Base-by-base conservation (phyloP, 2,797 vertebrate species). In the Intellagama lesueurii region DNA sequence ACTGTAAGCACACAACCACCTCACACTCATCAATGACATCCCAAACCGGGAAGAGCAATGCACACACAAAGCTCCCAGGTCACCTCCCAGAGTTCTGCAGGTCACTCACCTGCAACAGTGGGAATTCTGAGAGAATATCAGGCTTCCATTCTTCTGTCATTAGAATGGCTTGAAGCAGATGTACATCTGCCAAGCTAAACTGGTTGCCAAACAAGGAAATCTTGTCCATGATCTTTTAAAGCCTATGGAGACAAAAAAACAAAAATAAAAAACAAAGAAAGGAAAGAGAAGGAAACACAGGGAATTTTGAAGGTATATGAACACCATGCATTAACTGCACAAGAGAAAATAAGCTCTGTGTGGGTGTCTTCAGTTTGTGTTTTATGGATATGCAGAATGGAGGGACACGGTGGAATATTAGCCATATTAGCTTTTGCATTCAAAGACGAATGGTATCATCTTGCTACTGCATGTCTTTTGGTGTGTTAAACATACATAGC, bases 121-220 rank as follows among this genome's bases (percentile, higher is more conserved):
- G 95, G 85, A 98, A 99, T 1, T 96, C 92, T 0, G 89, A 92
- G 6, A 99, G 97, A 60, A 97, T 94, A 47, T 86, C 94, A 24
- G 97, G 68, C 6, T 96, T 94, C 0, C 40, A 91, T 92, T 99
- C 98, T 93, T 99, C 98, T 91, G 97, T 40, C 97, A 98, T 98
- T 94, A 99, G 95, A 86, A 98, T 96, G 44, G 88, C 93, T 96
- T 99, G 98, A 73, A 98, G 75, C 69, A 99, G 92, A 8, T 96
- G 96, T 66, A 99, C 95, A 89, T 99, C 98, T 73, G 98, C 98
- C 93, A 89, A 95, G 80, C 97, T 99, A 30, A 98, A 72, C 86
- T 88, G 96, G 60, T 97, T 96, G 91, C 98, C 98, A 86, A 86
- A 99, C 97, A 70, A 99, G 97, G 93, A 97, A 98, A 19, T 96